phyloP scores from a whole-genome alignment of 1,140 invertebrate genomes.

The Lithobius niger region DNA sequence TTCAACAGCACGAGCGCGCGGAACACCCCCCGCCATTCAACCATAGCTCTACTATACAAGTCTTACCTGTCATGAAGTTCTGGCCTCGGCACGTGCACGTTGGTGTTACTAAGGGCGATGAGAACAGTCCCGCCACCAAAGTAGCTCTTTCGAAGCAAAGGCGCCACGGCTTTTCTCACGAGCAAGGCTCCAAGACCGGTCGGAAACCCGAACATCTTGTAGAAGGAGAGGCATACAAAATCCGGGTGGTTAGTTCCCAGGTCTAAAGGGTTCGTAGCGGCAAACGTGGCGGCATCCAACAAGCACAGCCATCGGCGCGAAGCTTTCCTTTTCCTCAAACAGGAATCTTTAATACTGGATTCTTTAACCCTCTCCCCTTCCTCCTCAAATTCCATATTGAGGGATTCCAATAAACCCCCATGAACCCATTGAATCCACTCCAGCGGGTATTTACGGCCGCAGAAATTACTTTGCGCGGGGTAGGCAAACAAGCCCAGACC shows the following conservation, averaged over 20 bases:
- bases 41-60: too few relatives aligned
- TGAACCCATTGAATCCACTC: constrained; percentile 52
- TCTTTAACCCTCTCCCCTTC: neutral
- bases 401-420: constrained; percentile 38
- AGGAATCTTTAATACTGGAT: too few relatives aligned
- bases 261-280: constrained; percentile 64
- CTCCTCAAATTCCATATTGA: constrained; percentile 10
- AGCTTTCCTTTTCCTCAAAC: too few relatives aligned
- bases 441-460: constrained; percentile 75
- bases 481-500: constrained; percentile 62
- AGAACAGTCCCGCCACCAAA: constrained; percentile 88
- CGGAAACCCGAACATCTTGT: constrained; percentile 96
- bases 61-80: constrained; percentile 57
- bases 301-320: constrained; percentile 52
- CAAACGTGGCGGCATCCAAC: constrained; percentile 73
- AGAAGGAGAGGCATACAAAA: constrained; percentile 87
- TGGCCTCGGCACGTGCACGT: constrained; percentile 51
- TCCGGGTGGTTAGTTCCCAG: constrained; percentile 58
- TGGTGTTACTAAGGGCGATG: constrained; percentile 52
- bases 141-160: constrained; percentile 46
- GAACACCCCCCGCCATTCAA: too few relatives aligned
- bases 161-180: constrained; percentile 50
- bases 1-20: too few relatives aligned
- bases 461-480: constrained; percentile 90
- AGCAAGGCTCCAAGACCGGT: constrained; percentile 75